A percentile compares a stretch with the other conserved stretches of the same genome.
Evolutionary conservation across 2,113 vertebrate genomes (phyloP).

Genomic region (Glaucomys volans): DNA sequence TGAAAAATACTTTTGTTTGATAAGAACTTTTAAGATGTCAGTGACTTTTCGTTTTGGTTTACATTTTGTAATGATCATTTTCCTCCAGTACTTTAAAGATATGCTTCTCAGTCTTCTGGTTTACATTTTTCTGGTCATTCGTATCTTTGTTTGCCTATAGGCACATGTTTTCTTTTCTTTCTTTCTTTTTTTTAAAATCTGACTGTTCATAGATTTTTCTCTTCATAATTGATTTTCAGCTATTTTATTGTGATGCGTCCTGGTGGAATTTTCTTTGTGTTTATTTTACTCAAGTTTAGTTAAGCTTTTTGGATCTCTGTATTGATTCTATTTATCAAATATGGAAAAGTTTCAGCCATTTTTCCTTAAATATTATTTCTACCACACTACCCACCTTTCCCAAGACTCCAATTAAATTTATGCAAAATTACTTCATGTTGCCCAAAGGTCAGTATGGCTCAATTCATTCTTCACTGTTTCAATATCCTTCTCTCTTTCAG

Average conservation of each 20-base stretch:
- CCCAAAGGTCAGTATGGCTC: not conserved
- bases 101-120: not conserved
- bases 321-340: conserved; percentile 10
- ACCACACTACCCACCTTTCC: not conserved
- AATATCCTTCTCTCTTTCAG: not conserved
- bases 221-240: not conserved
- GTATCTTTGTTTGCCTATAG: not conserved
- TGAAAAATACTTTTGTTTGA: not conserved
- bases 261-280: not conserved
- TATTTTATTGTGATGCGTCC: conserved; percentile 22
- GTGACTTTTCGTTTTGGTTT: not conserved
- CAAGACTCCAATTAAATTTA: not conserved
- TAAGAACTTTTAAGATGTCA: not conserved
- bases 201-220: not conserved
- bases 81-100: not conserved
- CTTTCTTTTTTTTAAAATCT: not conserved
- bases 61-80: not conserved
- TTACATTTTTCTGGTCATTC: conserved; percentile 19
- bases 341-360: not conserved
- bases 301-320: not conserved
- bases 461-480: not conserved
- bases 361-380: not conserved
- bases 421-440: not conserved
- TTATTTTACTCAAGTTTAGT: not conserved
- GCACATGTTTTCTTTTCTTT: not conserved